Evolutionary conservation across 2,888 invertebrate species (phyloP).

Genomic region (Gibbula magus): DNA sequence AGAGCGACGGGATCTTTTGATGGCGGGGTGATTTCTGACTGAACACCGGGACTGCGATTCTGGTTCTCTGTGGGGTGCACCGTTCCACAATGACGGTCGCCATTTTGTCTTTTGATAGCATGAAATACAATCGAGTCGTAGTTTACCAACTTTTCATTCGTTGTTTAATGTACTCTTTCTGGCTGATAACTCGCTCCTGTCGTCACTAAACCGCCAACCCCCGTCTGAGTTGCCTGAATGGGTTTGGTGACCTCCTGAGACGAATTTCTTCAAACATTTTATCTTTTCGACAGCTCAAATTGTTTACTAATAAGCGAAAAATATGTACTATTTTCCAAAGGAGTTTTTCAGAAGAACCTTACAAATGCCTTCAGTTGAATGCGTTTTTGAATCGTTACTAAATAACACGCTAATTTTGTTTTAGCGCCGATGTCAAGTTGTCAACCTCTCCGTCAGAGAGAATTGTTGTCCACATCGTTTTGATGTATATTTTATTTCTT

Average conservation of each 20-base stretch:
- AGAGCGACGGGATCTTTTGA: neutral
- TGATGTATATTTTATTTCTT: neutral
- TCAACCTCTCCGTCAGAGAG: neutral
- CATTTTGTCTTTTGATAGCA: neutral
- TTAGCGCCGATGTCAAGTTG: neutral
- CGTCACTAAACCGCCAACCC: neutral
- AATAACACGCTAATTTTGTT: neutral
- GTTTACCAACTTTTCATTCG: neutral
- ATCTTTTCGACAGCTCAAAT: neutral
- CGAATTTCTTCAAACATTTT: neutral
- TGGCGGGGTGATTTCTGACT: neutral
- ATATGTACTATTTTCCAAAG: neutral
- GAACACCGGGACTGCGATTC: slow-evolving; percentile 5
- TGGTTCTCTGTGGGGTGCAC: neutral
- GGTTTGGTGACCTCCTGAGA: neutral
- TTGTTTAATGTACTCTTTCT: slow-evolving; percentile 1
- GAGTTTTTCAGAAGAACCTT: no score
- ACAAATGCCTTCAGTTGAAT: no score
- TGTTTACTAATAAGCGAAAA: slow-evolving; percentile 6
- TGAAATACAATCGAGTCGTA: neutral
- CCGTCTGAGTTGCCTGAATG: neutral
- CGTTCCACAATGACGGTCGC: neutral
- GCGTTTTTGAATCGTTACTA: no score
- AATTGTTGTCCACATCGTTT: neutral
- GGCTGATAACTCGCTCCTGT: neutral